phyloP scores from a whole-genome alignment of 2,888 invertebrate genomes.

The Lithosia quadra region DNA sequence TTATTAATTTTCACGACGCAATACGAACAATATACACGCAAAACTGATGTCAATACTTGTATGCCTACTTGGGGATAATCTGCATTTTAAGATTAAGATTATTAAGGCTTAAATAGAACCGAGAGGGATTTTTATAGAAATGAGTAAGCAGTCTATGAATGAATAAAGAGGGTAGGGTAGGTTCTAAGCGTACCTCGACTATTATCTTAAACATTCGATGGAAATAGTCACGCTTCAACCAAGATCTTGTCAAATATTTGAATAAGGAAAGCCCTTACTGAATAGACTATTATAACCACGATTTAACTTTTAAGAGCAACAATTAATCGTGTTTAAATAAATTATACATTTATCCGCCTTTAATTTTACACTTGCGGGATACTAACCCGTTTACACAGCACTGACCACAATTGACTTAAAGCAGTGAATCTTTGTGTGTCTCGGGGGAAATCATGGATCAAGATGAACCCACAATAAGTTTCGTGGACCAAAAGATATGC shows the following conservation, averaged over 20 bases:
- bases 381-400: slow-evolving; percentile 44
- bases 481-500: slow-evolving; percentile 53
- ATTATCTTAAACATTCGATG: slow-evolving; percentile 51
- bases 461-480: slow-evolving; percentile 59
- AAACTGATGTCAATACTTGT: neutral
- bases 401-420: slow-evolving; percentile 61
- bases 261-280: slow-evolving; percentile 51
- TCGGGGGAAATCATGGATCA: slow-evolving; percentile 62
- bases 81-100: slow-evolving; percentile 5
- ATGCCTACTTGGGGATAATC: slow-evolving; percentile 3
- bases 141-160: slow-evolving; percentile 40
- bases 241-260: slow-evolving; percentile 55
- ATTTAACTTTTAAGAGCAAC: slow-evolving; percentile 23
- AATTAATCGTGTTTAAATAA: slow-evolving; percentile 16
- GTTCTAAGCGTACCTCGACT: slow-evolving; percentile 37
- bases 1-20: neutral
- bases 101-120: slow-evolving; percentile 41
- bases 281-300: slow-evolving; percentile 35
- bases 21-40: neutral
- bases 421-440: slow-evolving; percentile 56
- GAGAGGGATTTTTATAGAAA: slow-evolving; percentile 54
- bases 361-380: slow-evolving; percentile 19
- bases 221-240: slow-evolving; percentile 64
- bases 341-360: slow-evolving; percentile 19
- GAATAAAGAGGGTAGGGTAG: slow-evolving; percentile 33